Base-by-base conservation (phyloP, 2,113 vertebrate genomes). In the Tenrec ecaudatus region DNA sequence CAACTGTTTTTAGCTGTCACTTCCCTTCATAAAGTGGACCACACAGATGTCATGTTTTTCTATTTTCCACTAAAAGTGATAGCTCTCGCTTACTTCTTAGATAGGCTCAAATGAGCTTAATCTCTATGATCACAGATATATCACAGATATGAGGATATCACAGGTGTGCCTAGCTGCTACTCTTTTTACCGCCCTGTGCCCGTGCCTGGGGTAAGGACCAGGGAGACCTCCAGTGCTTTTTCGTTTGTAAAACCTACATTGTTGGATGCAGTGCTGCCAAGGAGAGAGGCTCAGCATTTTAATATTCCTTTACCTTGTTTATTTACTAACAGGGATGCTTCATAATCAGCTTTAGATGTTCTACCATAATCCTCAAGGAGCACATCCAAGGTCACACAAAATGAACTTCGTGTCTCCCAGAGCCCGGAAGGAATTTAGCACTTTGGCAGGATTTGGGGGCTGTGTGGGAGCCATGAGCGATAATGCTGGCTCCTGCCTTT, bases 391-490 rank as follows among this genome's bases (percentile, higher is more conserved):
- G 88, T 47, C 58, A 84, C 62, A 53, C 53, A 86, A 85, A 92
- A 75, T 40, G 27, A 93, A 94, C 75, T 16, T 60, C 7, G 3
- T 27, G 64, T 5, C 64, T 79, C n/a, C 3, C 1, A 58, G 94
- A 93, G 60, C 58, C 7, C 0, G 4, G 86, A 64, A 81, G 53
- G 93, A 96, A 96, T 96, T 91, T 40, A 92, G 89, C 71, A 84
- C 86, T 40, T 86, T 89, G 90, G 40, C 89, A 95, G 77, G 11
- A 25, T 93, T 94, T 88, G 60, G 82, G 86, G 88, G 25, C 80
- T 92, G 53, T 92, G 94, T 89, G 47, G 88, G 88, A 96, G 69
- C 95, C 81, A 2, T 96, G 93, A 97, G 82, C 91, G 93, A 97
- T 96, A 95, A 92, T 80, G 73, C 47, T 5, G 47, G 85, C 82